Conservation (phyloP, 2,888 invertebrate species). For the Hypena proboscidalis region DNA sequence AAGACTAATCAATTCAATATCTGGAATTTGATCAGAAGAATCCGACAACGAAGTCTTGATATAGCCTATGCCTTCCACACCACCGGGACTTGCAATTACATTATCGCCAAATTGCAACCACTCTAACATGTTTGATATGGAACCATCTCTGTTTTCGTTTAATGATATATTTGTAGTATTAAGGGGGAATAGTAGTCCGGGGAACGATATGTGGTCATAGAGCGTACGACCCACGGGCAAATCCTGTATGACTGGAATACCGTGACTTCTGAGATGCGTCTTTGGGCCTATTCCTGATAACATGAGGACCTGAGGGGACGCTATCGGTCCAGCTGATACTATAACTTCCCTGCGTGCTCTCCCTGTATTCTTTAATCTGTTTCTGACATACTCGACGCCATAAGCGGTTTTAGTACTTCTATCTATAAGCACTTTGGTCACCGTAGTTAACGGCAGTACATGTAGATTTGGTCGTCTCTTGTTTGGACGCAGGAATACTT, state of each 20-base stretch:
- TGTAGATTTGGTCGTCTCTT: conserved; percentile 84
- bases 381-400: conserved; percentile 83
- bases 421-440: conserved; percentile 83
- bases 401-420: conserved; percentile 72
- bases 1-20: conserved; percentile 89
- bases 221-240: conserved; percentile 87
- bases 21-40: conserved; percentile 84
- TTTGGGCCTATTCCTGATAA: conserved; percentile 89
- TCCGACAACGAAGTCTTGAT: conserved; percentile 85
- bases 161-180: conserved; percentile 62
- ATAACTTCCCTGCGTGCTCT: conserved; percentile 88
- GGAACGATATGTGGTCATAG: conserved; percentile 87
- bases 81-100: conserved; percentile 82
- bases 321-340: conserved; percentile 91
- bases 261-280: conserved; percentile 80
- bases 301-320: conserved; percentile 93
- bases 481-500: conserved; percentile 84
- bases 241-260: conserved; percentile 84
- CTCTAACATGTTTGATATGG: conserved; percentile 46
- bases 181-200: conserved; percentile 88
- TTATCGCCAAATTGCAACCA: conserved; percentile 70
- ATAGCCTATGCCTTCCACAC: conserved; percentile 87
- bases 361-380: conserved; percentile 70
- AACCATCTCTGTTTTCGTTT: conserved; percentile 54
- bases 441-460: conserved; percentile 82